phyloP scores from a whole-genome alignment of 2,888 invertebrate genomes.

The Isotomurus palustris region DNA sequence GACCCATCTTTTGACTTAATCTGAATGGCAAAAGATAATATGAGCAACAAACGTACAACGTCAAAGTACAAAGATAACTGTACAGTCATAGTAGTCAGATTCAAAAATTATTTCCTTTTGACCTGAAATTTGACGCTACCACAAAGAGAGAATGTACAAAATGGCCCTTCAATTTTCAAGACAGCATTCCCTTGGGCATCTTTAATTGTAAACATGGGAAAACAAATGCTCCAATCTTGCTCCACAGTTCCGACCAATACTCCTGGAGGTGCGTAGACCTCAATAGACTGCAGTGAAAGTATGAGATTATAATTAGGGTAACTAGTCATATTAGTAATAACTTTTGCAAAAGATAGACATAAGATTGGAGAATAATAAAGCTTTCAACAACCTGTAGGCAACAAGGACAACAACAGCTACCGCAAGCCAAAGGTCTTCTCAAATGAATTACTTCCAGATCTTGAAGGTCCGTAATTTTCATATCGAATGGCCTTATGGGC shows the following conservation, averaged over 20 bases:
- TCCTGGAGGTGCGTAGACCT: conserved; percentile 69
- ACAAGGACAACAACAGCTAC: conserved; percentile 80
- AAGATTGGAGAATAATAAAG: too few species aligned
- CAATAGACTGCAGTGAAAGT: conserved; percentile 66
- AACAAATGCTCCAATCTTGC: conserved; percentile 65
- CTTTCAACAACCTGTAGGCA: conserved; percentile 76
- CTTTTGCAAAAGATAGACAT: too few species aligned
- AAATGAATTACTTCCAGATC: conserved; percentile 82
- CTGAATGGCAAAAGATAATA: conserved; percentile 43
- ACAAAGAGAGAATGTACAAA: conserved; percentile 72
- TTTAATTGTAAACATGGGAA: conserved; percentile 68
- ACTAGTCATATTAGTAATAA: too few species aligned
- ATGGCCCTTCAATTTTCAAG: conserved; percentile 72
- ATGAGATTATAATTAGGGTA: not conserved
- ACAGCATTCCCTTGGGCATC: conserved; percentile 70
- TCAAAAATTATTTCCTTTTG: not conserved
- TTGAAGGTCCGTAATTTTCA: conserved; percentile 77
- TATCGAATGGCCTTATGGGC: conserved; percentile 74
- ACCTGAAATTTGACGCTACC: conserved; percentile 81
- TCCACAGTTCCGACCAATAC: conserved; percentile 66
- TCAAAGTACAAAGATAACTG: too few species aligned
- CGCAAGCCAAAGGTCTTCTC: conserved; percentile 73
- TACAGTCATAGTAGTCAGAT: too few species aligned
- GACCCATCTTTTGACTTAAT: conserved; percentile 50
- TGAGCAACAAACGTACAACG: too few species aligned